Evolutionary conservation across 2,888 invertebrate genomes (phyloP).

Genomic region (Timema cristinae): DNA sequence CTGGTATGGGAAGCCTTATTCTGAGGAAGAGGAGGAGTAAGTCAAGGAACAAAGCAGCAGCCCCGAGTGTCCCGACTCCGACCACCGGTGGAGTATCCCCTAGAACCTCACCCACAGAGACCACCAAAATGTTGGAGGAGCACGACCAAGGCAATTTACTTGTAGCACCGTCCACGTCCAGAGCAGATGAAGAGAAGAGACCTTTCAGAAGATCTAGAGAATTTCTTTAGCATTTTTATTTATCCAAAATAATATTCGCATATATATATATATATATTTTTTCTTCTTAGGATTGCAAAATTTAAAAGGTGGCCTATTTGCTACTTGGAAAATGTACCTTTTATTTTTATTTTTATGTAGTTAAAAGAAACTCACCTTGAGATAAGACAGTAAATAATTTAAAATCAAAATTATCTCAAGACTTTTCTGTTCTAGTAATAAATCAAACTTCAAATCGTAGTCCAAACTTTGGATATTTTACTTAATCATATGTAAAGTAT

Average conservation of each 20-base stretch:
- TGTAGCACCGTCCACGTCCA: slow-evolving; percentile 44
- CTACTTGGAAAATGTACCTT: too few species aligned
- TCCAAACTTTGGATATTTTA: too few species aligned
- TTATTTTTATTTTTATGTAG: too few species aligned
- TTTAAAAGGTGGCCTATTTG: too few species aligned
- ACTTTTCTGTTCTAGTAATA: background rate
- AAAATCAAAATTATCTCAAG: background rate
- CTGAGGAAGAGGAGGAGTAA: slow-evolving; percentile 57
- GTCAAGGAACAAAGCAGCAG: slow-evolving; percentile 53
- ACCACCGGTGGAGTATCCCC: slow-evolving; percentile 38
- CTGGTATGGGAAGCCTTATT: slow-evolving; percentile 47
- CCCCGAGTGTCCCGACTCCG: slow-evolving; percentile 46
- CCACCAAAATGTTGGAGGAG: slow-evolving; percentile 48
- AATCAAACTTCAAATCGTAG: too few species aligned
- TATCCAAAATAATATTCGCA: slow-evolving; percentile 14
- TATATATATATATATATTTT: background rate
- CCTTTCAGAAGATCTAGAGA: slow-evolving; percentile 45
- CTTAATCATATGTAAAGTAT: too few species aligned
- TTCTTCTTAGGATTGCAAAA: too few species aligned
- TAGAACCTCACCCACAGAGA: slow-evolving; percentile 49
- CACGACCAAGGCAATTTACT: slow-evolving; percentile 24
- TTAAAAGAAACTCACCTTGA: too few species aligned
- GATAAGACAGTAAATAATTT: too few species aligned
- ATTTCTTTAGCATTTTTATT: slow-evolving; percentile 42
- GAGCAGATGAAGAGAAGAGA: slow-evolving; percentile 37